These are phyloP conservation scores for Brienomyrus brachyistius DNA, from an alignment of 2,113 vertebrate species.

Conservation along the genomic window DNA sequence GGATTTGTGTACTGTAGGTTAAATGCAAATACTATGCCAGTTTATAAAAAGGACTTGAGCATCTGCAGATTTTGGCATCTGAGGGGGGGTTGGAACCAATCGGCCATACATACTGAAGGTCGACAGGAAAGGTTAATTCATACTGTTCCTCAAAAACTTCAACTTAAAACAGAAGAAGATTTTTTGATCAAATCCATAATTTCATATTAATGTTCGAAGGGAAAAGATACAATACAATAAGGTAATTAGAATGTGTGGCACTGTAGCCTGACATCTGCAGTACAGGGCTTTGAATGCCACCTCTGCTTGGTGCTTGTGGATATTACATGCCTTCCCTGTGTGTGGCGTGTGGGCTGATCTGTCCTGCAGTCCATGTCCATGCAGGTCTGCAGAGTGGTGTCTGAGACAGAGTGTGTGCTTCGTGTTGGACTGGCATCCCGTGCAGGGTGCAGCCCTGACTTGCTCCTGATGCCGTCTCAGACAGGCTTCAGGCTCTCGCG, in stretches of 20 bases:
- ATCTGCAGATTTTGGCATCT: too few species aligned
- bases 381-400: not conserved
- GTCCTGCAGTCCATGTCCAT: not conserved
- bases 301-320: not conserved
- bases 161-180: not conserved
- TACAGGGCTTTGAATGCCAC: not conserved
- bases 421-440: not conserved
- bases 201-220: not conserved
- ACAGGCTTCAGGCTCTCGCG: not conserved
- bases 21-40: too few species aligned
- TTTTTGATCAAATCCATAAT: constrained; percentile 25
- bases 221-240: not conserved
- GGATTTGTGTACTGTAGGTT: too few species aligned
- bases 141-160: not conserved
- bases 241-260: not conserved
- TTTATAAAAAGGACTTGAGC: too few species aligned
- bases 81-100: too few species aligned
- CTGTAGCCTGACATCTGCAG: not conserved
- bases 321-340: not conserved
- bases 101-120: too few species aligned
- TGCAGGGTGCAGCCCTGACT: not conserved
- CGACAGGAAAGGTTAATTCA: not conserved
- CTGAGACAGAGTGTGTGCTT: not conserved
- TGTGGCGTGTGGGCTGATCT: not conserved
- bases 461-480: not conserved